Evolutionary conservation across 2,888 invertebrate genomes (phyloP), one percentile per base, ranked within the genome.

Genomic region (Alloplasta piceator): DNA sequence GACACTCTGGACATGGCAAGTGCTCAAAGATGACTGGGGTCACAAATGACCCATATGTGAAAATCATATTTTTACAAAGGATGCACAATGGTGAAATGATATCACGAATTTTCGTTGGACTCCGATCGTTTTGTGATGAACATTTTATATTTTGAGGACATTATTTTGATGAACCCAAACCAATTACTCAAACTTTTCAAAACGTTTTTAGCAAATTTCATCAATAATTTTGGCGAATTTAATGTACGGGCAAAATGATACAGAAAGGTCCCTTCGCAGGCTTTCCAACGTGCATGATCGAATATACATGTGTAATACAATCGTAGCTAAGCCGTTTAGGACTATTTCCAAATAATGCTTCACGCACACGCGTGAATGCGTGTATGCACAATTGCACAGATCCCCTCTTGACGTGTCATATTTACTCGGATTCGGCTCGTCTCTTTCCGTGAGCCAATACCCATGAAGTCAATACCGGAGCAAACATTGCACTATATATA

Each of bases 391-490:
- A 26, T 26, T 26, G 26, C n/a, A 48, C n/a, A 12, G 48, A 52
- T 70, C 52, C 43, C 43, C 43, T 50, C 63, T 67, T 46, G 10
- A 61, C 46, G 56, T 41, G 77, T 80, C 73, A 68, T 77, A 73
- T 80, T 80, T 80, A 70, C 80, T 73, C 58, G 52, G 60, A 56
- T 75, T 66, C 63, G 55, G 52, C 66, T 72, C 72, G 60, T 78
- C 52, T 56, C 55, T 36, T 55, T 71, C 66, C 56, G 72, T 12
- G 16, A 56, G 36, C 74, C 63, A 73, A 68, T 73, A 58, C 73
- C 26, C 26, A 26, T 26, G 73, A 55, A 80, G 77, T 80, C 80
- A 80, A 80, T 80, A 80, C 80, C 67, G 41, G 56, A 76, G 71
- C 80, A 80, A 80, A 80, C 72, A 76, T 61, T 58, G 26, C 41